A percentile compares a stretch with the other conserved stretches of the same genome.
Conservation (phyloP, 1,140 invertebrate genomes). For the Drosophila pectinifera region DNA sequence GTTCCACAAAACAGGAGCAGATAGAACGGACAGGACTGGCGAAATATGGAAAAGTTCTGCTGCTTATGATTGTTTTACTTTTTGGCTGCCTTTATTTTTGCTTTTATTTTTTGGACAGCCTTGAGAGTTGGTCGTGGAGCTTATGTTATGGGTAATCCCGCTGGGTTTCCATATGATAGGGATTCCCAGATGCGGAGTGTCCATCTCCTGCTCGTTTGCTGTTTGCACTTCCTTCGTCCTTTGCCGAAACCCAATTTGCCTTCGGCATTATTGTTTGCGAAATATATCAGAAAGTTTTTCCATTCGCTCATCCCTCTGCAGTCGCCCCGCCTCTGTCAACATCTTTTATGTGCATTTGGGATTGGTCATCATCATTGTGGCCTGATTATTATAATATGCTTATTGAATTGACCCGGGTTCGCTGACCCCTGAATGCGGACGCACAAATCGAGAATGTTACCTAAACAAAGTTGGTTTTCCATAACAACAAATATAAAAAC, state of each 20-base stretch:
- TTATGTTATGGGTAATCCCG: slow-evolving; percentile 51
- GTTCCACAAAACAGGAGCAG: slow-evolving; percentile 12
- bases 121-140: slow-evolving; percentile 40
- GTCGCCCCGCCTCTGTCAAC: slow-evolving; percentile 18
- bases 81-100: slow-evolving; percentile 11
- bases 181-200: slow-evolving; percentile 44
- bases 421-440: slow-evolving; percentile 40
- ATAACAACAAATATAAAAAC: slow-evolving; percentile 71
- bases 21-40: slow-evolving; percentile 30
- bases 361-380: slow-evolving; percentile 73
- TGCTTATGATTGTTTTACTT: slow-evolving; percentile 80
- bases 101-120: neutral
- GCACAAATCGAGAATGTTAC: slow-evolving; percentile 35
- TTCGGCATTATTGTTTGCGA: slow-evolving; percentile 76
- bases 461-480: slow-evolving; percentile 62
- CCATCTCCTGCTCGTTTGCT: slow-evolving; percentile 24
- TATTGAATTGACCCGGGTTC: slow-evolving; percentile 62
- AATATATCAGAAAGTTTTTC: slow-evolving; percentile 76
- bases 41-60: slow-evolving; percentile 55
- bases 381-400: slow-evolving; percentile 77
- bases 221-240: slow-evolving; percentile 59
- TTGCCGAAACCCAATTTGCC: slow-evolving; percentile 62
- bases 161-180: slow-evolving; percentile 58
- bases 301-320: slow-evolving; percentile 38
- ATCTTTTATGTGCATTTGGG: slow-evolving; percentile 65